Conservation (phyloP, 2,113 vertebrate species). For the Pardalotus punctatus region DNA sequence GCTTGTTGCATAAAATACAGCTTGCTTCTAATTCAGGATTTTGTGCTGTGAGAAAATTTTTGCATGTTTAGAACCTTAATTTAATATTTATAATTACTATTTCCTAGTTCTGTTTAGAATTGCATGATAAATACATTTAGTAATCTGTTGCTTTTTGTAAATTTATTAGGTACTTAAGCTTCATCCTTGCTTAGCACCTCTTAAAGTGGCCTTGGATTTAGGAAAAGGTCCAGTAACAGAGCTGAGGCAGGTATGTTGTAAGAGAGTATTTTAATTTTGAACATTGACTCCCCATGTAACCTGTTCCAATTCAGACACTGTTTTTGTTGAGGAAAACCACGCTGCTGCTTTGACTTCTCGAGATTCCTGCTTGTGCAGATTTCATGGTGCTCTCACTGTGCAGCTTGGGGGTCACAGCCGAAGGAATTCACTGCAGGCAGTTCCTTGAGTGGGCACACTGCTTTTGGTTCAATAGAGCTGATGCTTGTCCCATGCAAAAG, state of each 20-base stretch:
- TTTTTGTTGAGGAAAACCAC: background rate
- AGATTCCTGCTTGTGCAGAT: background rate
- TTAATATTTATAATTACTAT: background rate
- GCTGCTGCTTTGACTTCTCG: background rate
- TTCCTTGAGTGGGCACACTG: background rate
- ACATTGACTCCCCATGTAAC: background rate
- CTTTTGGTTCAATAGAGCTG: background rate
- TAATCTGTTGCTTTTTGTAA: background rate
- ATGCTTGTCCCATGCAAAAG: background rate
- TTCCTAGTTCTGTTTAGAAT: background rate
- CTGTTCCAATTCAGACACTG: background rate
- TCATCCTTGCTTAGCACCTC: conserved; percentile 87
- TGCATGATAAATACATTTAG: background rate
- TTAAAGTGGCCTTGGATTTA: conserved; percentile 91
- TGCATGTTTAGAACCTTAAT: background rate
- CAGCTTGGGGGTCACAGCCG: background rate
- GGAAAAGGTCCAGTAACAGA: conserved; percentile 84
- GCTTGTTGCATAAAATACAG: background rate
- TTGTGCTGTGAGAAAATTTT: background rate
- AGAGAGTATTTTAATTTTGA: background rate
- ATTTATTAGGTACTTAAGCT: conserved; percentile 88
- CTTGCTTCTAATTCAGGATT: background rate
- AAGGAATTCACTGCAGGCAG: background rate
- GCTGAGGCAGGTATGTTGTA: conserved; percentile 82
- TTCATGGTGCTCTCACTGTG: background rate